Base-by-base conservation (phyloP, 2,888 invertebrate genomes). In the Dryocosmus kuriphilus region DNA sequence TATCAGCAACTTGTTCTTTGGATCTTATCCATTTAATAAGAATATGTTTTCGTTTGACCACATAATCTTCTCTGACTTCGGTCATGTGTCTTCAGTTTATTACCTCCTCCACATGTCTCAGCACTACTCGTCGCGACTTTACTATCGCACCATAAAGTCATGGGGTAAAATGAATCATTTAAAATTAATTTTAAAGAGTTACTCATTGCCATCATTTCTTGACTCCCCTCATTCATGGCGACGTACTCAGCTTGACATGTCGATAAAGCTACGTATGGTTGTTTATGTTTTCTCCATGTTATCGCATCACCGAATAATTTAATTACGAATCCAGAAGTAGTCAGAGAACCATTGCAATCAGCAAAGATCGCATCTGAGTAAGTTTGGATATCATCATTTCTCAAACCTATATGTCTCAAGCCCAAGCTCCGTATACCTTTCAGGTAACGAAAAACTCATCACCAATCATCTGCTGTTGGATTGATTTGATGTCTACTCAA, bases 261-360 rank as follows among this genome's bases (percentile, higher is more conserved):
- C 11, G 79, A 80, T 35, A 82, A 62, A 11, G 80, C 81, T 2
- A 80, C 79, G 57, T 81, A 79, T 0, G 35, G 63, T 75, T 77
- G 78, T 16, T 81, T 80, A 19, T 77, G 63, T 2, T 77, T 79
- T 75, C 74, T 75, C 80, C 80, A 80, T 24, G 76, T 27, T n/a
- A 80, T 62, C 4, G 80, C 65, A 71, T 77, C 35, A 14, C 62
- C 78, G 51, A 62, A 77, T 1, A 77, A 41, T 24, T 65, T 63
- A 1, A 78, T 75, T 0, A 78, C 77, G 30, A 55, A 81, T 0
- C 79, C 81, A 62, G 78, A 78, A 1, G 79, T 77, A 24, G 79
- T 74, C 4, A 74, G 19, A 22, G 78, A 81, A 7, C 57, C 60
- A 27, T 78, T 79, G 65, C 76, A 79, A 63, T 81, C 79, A 5